Evolutionary conservation across 2,113 vertebrate species (phyloP).

Genomic region (Enhydra lutris): DNA sequence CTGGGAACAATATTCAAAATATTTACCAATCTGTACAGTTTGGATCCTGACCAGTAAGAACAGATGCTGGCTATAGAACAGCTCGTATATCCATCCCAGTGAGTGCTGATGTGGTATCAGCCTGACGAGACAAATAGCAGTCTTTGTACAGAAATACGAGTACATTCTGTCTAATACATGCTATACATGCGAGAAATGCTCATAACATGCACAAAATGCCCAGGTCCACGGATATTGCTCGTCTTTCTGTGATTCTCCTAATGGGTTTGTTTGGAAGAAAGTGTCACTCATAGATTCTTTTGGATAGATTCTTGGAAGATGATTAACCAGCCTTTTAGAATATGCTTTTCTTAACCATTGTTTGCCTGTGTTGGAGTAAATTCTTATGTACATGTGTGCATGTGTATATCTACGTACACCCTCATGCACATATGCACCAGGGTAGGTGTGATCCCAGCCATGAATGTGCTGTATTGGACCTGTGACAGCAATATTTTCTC

Average conservation of each 20-base stretch:
- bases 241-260: not conserved
- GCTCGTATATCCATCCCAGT: accelerated
- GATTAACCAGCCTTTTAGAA: not conserved
- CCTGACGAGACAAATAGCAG: accelerated
- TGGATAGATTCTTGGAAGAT: not conserved
- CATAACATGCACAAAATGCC: accelerated
- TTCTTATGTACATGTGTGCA: too few relatives aligned
- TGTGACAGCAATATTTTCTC: not conserved
- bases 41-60: not conserved
- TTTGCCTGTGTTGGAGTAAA: not conserved
- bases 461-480: not conserved
- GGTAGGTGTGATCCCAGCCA: not conserved
- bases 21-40: not conserved
- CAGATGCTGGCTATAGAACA: not conserved
- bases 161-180: not conserved
- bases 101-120: accelerated
- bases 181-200: not conserved
- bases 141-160: accelerated
- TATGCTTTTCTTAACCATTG: not conserved
- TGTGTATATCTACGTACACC: too few relatives aligned
- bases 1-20: not conserved
- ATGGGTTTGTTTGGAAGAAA: not conserved
- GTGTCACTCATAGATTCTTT: accelerated
- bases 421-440: not conserved
- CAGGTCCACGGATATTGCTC: not conserved